A percentile compares a stretch with the other conserved stretches of the same genome.
Evolutionary conservation across 53 echinoderm and acorn worm genomes (phyloP).

Genomic region (Henricia sp.): DNA sequence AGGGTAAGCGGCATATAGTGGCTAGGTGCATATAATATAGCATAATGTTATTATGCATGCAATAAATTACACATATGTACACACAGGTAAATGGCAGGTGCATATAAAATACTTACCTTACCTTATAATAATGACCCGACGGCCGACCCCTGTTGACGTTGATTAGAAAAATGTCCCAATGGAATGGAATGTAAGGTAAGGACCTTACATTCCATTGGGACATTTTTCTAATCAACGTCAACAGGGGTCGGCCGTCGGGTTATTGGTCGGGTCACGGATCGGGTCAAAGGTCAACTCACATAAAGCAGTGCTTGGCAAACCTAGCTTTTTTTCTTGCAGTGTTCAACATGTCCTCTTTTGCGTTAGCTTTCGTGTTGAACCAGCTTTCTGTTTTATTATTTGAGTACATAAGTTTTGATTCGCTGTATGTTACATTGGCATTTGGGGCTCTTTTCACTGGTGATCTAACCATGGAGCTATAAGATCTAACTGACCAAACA

Average conservation of each 20-base stretch:
- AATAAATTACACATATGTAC: neutral
- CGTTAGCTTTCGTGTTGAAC: neutral
- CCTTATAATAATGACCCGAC: too few relatives aligned
- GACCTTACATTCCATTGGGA: neutral
- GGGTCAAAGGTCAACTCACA: too few relatives aligned
- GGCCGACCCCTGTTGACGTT: too few relatives aligned
- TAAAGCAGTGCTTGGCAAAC: conserved; percentile 3
- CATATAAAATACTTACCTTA: neutral
- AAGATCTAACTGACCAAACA: conserved; percentile 40
- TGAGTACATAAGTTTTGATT: conserved; percentile 24
- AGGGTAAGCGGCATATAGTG: neutral
- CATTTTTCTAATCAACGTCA: too few relatives aligned
- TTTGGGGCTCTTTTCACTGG: conserved; percentile 3
- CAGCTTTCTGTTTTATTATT: conserved; percentile 17
- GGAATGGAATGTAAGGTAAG: neutral
- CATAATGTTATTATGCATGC: neutral
- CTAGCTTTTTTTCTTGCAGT: conserved; percentile 20
- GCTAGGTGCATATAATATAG: neutral
- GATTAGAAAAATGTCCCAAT: neutral
- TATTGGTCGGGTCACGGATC: too few relatives aligned
- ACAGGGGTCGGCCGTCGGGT: too few relatives aligned
- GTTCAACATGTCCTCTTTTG: neutral
- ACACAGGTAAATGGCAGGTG: neutral
- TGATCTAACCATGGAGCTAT: too few relatives aligned
- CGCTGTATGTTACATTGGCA: too few relatives aligned